phyloP scores from a whole-genome alignment of 2,113 vertebrate genomes.

The Eira barbara region DNA sequence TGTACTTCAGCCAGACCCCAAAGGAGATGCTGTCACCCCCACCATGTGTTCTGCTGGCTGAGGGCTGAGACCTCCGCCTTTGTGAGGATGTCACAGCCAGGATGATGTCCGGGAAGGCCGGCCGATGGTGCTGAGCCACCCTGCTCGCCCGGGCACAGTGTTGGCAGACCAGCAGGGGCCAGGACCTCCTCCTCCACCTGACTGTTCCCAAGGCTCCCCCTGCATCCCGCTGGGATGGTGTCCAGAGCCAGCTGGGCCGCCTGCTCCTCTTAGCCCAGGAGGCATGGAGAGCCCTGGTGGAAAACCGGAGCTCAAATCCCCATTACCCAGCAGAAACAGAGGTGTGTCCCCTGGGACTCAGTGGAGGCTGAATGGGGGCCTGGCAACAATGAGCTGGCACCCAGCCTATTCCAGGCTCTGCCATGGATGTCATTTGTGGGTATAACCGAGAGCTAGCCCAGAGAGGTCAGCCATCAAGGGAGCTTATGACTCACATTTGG shows the following conservation, averaged over 20 bases:
- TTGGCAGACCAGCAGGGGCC: background rate
- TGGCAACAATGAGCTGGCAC: background rate
- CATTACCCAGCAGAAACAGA: background rate
- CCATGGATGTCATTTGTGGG: too few relatives aligned
- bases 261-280: background rate
- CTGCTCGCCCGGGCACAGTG: background rate
- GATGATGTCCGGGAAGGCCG: background rate
- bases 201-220: accelerated
- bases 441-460: accelerated
- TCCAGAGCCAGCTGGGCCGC: background rate
- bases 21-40: accelerated
- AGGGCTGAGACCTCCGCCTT: background rate
- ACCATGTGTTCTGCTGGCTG: too few relatives aligned
- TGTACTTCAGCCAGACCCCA: background rate
- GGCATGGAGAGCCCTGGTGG: background rate
- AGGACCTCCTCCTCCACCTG: background rate
- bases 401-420: too few relatives aligned
- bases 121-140: background rate
- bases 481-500: background rate
- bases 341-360: background rate
- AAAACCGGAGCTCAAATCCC: background rate
- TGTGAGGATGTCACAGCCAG: accelerated
- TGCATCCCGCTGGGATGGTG: background rate
- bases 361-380: background rate
- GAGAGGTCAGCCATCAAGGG: accelerated